A percentile compares a stretch with the other conserved stretches of the same genome.
Evolutionary conservation across 2,113 vertebrate species (phyloP).

Genomic region (Oncorhynchus mykiss): DNA sequence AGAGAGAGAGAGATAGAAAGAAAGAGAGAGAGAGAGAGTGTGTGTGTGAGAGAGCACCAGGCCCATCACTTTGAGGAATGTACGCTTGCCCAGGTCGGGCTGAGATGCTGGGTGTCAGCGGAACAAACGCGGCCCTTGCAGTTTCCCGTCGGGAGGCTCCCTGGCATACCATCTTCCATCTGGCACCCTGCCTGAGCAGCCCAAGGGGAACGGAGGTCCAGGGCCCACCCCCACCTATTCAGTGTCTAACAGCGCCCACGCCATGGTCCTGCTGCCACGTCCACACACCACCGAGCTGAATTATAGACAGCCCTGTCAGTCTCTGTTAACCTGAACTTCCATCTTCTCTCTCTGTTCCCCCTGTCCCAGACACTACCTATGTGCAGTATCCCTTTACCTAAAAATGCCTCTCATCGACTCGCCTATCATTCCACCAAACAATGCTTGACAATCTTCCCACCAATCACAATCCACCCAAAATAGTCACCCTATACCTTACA

Average conservation of each 20-base stretch:
- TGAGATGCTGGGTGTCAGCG: slow-evolving; percentile 31
- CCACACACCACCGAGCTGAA: slow-evolving; percentile 22
- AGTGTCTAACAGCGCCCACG: not conserved
- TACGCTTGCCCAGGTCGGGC: slow-evolving; percentile 1
- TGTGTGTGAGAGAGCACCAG: not conserved
- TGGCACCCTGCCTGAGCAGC: slow-evolving; percentile 10
- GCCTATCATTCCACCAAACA: no score
- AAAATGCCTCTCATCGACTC: no score
- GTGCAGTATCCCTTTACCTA: no score
- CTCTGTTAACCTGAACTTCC: slow-evolving; percentile 6
- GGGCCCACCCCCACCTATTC: slow-evolving; percentile 2
- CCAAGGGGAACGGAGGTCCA: not conserved
- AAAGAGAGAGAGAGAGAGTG: not conserved
- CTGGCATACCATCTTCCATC: slow-evolving; percentile 24
- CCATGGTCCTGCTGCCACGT: not conserved
- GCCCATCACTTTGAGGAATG: not conserved
- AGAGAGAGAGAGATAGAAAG: not conserved
- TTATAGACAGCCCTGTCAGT: slow-evolving; percentile 44
- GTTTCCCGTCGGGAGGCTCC: slow-evolving; percentile 2
- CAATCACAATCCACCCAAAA: no score
- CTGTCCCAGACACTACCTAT: not conserved
- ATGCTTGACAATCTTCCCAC: no score
- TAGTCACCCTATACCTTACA: no score
- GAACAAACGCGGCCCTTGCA: slow-evolving; percentile 25
- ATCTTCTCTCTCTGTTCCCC: not conserved